Conservation (phyloP, 2,113 vertebrate species). For the Lophius piscatorius region DNA sequence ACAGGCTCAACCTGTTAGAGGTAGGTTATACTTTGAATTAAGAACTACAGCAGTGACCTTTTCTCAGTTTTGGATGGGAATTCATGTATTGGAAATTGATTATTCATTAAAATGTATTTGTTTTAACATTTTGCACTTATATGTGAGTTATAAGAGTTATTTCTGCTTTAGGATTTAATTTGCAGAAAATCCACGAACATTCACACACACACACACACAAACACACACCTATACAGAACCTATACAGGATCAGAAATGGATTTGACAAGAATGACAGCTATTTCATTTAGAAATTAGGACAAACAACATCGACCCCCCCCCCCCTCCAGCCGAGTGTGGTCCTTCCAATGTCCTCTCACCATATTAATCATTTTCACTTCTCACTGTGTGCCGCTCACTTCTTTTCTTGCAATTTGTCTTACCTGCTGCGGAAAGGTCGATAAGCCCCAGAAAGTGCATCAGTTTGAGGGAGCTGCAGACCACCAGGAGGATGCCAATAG, state of each 20-base stretch:
- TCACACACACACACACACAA: neutral
- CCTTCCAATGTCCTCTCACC: slow-evolving; percentile 7
- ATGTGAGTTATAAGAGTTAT: slow-evolving; percentile 5
- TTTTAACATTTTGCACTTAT: neutral
- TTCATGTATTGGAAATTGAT: neutral
- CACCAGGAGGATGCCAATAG: slow-evolving; percentile 82
- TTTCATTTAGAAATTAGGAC: slow-evolving; percentile 24
- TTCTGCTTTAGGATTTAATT: no score
- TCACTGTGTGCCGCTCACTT: neutral
- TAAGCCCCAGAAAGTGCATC: slow-evolving; percentile 84
- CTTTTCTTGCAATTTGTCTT: slow-evolving; percentile 52
- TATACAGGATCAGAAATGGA: slow-evolving; percentile 13
- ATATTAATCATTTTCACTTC: slow-evolving; percentile 35
- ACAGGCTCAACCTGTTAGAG: no score
- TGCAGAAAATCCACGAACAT: no score
- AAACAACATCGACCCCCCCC: slow-evolving; percentile 2
- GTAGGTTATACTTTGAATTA: no score
- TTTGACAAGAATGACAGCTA: slow-evolving; percentile 27
- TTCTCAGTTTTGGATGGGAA: neutral
- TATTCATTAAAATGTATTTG: neutral
- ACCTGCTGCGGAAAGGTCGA: slow-evolving; percentile 79
- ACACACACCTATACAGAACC: slow-evolving; percentile 1
- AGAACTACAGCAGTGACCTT: neutral
- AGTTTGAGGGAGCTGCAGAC: slow-evolving; percentile 84
- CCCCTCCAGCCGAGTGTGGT: slow-evolving; percentile 5